Conservation (phyloP, 2,113 vertebrate genomes). For the Alouatta palliata region DNA sequence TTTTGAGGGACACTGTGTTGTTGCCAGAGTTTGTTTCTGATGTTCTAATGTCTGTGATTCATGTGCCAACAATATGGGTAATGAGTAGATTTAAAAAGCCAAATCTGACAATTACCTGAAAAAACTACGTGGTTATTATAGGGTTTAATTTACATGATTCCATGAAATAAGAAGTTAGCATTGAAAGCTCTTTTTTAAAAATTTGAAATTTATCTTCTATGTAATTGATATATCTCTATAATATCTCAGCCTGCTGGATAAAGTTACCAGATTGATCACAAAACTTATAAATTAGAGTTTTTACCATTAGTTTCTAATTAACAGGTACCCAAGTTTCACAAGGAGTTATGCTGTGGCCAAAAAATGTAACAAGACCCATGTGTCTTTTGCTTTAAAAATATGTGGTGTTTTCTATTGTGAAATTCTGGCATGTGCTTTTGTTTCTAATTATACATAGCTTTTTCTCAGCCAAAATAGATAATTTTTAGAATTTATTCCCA, state of each 20-base stretch:
- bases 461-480: not conserved
- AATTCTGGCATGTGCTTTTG: not conserved
- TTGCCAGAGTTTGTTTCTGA: slow-evolving; percentile 42
- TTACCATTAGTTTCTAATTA: not conserved
- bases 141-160: not conserved
- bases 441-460: not conserved
- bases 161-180: not conserved
- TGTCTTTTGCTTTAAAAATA: not conserved
- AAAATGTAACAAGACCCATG: not conserved
- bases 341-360: not conserved
- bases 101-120: not conserved
- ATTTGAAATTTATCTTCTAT: not conserved
- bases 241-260: not conserved
- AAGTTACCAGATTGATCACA: not conserved
- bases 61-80: slow-evolving; percentile 15
- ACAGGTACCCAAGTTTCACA: not conserved
- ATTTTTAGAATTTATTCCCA: not conserved
- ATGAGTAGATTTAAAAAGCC: not conserved
- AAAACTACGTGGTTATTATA: not conserved
- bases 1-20: not conserved
- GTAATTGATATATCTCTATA: not conserved
- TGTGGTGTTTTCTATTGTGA: not conserved
- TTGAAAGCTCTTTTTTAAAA: not conserved
- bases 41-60: not conserved
- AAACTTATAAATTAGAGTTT: not conserved